A percentile compares a stretch with the other conserved stretches of the same genome.
These are phyloP conservation scores for Paramuricea clavata DNA, from an alignment of 92 coral and sea anemone species.

Conservation along the genomic window DNA sequence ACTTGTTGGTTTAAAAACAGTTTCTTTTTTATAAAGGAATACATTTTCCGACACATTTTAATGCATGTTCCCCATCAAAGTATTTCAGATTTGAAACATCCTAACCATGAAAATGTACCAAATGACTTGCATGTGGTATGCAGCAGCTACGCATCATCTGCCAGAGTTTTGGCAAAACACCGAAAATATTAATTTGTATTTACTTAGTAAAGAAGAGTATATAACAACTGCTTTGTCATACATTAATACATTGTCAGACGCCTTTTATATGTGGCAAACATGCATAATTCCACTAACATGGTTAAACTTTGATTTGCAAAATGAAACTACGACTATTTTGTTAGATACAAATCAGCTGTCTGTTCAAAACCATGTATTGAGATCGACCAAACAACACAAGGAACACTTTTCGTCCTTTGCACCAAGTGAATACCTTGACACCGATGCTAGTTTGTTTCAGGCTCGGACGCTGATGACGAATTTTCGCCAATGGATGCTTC, in stretches of 20 bases:
- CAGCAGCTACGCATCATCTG: neutral
- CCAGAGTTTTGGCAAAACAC: neutral
- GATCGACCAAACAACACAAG: neutral
- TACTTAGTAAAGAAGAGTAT: neutral
- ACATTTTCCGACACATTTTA: neutral
- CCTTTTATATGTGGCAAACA: neutral
- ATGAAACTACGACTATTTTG: neutral
- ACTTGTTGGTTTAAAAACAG: neutral
- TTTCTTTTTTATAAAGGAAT: neutral
- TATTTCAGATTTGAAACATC: neutral
- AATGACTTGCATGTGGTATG: neutral
- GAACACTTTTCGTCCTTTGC: neutral
- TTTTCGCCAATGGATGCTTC: no score
- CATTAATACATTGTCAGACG: neutral
- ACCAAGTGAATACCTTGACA: neutral
- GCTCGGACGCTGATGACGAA: no score
- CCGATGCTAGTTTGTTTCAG: no score
- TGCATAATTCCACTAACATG: neutral
- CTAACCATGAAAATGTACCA: neutral
- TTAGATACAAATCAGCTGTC: neutral
- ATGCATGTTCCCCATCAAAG: neutral
- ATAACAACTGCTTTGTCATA: neutral
- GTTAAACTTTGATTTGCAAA: neutral
- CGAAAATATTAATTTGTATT: neutral
- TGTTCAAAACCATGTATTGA: conserved; percentile 6